Percentiles rank a stretch among this genome's conserved stretches.
These are phyloP conservation scores for Cavia aperea DNA, from an alignment of 2,113 vertebrate genomes.

Conservation along the genomic window DNA sequence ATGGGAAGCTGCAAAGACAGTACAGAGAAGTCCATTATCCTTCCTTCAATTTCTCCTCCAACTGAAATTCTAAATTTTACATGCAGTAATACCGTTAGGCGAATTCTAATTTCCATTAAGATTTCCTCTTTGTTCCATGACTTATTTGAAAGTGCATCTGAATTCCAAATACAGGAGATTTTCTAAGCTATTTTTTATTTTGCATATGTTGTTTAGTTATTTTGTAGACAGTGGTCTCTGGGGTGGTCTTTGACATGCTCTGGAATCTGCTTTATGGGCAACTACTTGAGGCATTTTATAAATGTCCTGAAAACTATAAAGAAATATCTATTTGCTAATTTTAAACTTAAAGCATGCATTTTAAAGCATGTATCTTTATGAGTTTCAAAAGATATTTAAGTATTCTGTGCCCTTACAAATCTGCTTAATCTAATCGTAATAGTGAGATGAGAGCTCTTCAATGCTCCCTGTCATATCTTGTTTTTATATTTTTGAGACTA, in stretches of 20 bases:
- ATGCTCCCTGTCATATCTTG: background rate
- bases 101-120: background rate
- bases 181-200: background rate
- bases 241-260: background rate
- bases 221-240: background rate
- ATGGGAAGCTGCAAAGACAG: background rate
- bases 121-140: background rate
- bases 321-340: background rate
- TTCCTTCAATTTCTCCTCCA: background rate
- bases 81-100: background rate
- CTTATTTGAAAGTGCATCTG: background rate
- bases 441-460: background rate
- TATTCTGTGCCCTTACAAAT: background rate
- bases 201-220: background rate
- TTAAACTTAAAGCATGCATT: background rate
- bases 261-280: background rate
- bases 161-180: background rate
- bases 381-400: background rate
- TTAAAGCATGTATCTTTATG: background rate
- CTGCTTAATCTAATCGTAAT: background rate
- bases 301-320: background rate
- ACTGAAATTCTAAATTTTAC: background rate
- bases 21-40: background rate
- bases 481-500: background rate
- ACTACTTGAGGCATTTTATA: background rate